Conservation (phyloP, 2,113 vertebrate genomes). For the Bombycilla garrulus region DNA sequence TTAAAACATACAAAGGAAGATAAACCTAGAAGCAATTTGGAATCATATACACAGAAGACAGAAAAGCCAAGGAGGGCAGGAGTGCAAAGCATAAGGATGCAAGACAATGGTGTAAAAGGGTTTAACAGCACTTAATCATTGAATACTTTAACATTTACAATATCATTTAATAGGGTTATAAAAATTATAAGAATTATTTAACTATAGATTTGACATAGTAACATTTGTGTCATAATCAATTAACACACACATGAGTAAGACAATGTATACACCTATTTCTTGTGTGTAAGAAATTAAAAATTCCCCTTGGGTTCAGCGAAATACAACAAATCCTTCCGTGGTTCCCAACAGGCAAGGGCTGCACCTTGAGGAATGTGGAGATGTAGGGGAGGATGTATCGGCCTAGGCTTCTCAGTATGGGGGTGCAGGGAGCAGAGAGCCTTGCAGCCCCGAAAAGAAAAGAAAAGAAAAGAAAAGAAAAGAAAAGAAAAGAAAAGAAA, state of each 20-base stretch:
- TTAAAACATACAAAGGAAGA: background rate
- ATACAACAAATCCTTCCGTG: background rate
- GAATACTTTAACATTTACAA: background rate
- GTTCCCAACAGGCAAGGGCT: background rate
- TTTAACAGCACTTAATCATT: background rate
- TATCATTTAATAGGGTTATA: background rate
- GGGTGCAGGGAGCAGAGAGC: fast-evolving
- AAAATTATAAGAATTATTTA: background rate
- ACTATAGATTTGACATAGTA: background rate
- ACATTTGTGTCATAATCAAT: background rate
- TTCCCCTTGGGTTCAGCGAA: background rate
- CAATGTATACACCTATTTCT: background rate
- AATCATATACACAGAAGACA: background rate
- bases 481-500: background rate
- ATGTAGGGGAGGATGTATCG: background rate
- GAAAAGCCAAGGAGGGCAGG: background rate
- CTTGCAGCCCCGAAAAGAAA: background rate
- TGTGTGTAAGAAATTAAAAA: background rate
- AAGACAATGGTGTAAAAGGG: background rate
- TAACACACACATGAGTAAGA: background rate
- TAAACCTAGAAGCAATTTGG: background rate
- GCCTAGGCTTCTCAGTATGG: background rate
- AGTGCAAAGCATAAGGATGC: background rate
- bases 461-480: background rate
- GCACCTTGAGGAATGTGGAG: background rate